These are phyloP conservation scores for Ophraella communa DNA, from an alignment of 2,888 invertebrate genomes.

Conservation along the genomic window DNA sequence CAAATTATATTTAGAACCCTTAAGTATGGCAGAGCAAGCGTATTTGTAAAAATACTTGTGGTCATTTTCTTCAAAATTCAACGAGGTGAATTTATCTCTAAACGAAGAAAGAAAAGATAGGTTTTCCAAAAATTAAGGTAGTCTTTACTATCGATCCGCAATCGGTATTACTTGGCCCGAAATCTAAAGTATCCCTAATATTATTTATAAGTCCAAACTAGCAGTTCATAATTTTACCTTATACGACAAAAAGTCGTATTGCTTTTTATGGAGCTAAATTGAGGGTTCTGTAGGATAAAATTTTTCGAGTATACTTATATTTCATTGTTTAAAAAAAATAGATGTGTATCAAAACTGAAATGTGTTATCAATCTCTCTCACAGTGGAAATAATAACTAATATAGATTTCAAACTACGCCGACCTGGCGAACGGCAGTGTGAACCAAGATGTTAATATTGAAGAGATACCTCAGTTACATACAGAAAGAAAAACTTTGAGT, in stretches of 20 bases:
- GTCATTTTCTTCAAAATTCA: too few species aligned
- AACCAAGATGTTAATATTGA: too few species aligned
- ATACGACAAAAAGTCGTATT: conserved; percentile 7
- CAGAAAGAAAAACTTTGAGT: too few species aligned
- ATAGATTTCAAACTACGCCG: too few species aligned
- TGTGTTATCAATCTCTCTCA: not conserved
- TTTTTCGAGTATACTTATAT: conserved; percentile 21
- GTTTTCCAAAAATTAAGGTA: not conserved
- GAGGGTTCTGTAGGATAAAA: conserved; percentile 15
- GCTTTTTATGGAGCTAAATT: conserved; percentile 22
- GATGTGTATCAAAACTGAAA: not conserved
- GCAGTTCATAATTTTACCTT: conserved; percentile 25
- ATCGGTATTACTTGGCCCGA: conserved; percentile 10
- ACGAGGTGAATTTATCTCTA: too few species aligned
- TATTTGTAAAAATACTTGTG: too few species aligned
- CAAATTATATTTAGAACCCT: too few species aligned
- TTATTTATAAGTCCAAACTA: conserved; percentile 13
- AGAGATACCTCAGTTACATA: too few species aligned
- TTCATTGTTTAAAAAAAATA: not conserved
- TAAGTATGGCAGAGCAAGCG: too few species aligned
- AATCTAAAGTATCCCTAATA: conserved; percentile 3
- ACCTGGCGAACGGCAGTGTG: too few species aligned
- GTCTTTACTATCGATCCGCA: conserved; percentile 23
- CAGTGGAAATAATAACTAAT: too few species aligned
- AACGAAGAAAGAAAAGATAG: conserved; percentile 16